Base-by-base conservation (phyloP, 1,140 invertebrate genomes). In the Armadillidium nasatum region DNA sequence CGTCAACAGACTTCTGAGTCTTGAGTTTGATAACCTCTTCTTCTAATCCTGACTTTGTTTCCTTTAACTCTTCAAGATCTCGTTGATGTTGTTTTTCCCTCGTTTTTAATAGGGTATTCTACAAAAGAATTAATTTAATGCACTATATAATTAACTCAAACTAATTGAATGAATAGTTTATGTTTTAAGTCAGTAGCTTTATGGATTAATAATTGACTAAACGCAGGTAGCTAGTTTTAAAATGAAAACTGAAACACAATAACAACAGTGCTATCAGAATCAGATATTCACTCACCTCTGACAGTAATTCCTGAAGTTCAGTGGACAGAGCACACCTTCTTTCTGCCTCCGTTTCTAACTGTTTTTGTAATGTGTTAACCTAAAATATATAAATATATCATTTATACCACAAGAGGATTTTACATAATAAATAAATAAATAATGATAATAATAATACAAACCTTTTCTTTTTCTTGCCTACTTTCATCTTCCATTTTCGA, bases 401-500 rank as follows among this genome's bases (percentile, higher is more conserved):
- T 33, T 33, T 33, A 33, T 33, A 33, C 6, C 6, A 1, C 33
- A 33, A 33, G 33, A 3, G 6, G 33, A 33, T 33, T 33, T 33
- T 33, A 13, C n/a, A 66, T 3, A 22, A n/a, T 22, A n/a, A 10
- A n/a, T 23, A 67, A 67, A n/a, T 60, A 3, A 67, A 67, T 19
- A 67, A 67, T n/a, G 7, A 67, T 67, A 67, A 22, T n/a, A 67
- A 19, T 19, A n/a, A 67, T 19, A 19, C n/a, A 22, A 33, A 90
- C 91, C 87, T 95, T 96, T 84, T 96, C 94, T 15, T 90, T 87
- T 85, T 96, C 94, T 84, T 94, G 92, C 19, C 93, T 87, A 83
- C 93, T 89, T 86, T 96, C 94, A 15, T 92, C 93, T 84, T 96
- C 94, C 0, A 95, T 85, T 84, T 96, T 96, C 83, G 95, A 92